Percentiles rank a stretch among this genome's conserved stretches.
Evolutionary conservation across 2,113 vertebrate species (phyloP).

Genomic region (Boulengeromyrus knoepffleri): DNA sequence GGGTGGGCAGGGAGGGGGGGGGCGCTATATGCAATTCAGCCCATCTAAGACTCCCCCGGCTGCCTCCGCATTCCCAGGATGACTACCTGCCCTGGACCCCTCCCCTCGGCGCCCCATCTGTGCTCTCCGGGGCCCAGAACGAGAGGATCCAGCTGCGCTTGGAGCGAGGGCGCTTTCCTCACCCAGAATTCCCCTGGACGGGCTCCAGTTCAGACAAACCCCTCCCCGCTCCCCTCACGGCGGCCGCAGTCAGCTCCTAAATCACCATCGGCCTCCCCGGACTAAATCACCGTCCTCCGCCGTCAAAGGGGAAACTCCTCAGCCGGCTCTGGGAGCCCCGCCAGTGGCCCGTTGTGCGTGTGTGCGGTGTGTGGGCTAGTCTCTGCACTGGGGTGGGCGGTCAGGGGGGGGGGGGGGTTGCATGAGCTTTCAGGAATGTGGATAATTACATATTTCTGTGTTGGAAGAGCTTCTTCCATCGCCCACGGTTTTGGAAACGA

Average conservation of each 20-base stretch:
- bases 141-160: background rate
- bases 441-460: conserved; percentile 16
- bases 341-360: background rate
- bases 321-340: background rate
- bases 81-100: conserved; percentile 10
- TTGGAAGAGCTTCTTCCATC: background rate
- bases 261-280: background rate
- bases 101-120: background rate
- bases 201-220: conserved; percentile 8
- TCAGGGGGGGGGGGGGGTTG: background rate
- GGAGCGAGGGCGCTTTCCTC: background rate
- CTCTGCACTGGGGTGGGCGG: background rate
- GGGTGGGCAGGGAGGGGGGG: background rate
- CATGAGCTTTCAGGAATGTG: conserved; percentile 12
- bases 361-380: background rate
- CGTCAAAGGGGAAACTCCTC: background rate
- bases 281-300: background rate
- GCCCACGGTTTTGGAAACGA: background rate
- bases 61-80: background rate
- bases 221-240: background rate
- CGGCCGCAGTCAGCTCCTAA: background rate
- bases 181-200: conserved; percentile 14
- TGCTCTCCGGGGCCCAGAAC: background rate
- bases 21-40: background rate
- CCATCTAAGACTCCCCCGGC: background rate